Evolutionary conservation across 2,113 vertebrate species (phyloP).

Genomic region (Grallaria varia): DNA sequence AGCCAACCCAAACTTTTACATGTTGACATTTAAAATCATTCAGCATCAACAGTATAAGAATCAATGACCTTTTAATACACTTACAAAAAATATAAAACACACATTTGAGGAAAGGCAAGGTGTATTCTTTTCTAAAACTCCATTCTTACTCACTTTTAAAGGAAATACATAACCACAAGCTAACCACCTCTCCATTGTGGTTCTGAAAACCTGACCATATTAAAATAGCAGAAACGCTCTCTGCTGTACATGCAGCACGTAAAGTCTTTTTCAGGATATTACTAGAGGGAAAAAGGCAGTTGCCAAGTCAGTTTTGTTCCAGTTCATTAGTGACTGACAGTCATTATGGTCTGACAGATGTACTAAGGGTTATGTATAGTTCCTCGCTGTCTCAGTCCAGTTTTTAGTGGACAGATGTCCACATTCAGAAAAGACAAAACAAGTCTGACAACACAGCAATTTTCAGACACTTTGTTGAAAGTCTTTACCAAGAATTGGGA

Average conservation of each 20-base stretch:
- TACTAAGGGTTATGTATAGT: not conserved
- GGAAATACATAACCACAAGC: not conserved
- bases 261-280: not conserved
- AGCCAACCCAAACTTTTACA: too few relatives aligned
- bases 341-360: not conserved
- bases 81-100: not conserved
- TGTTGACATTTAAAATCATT: not conserved
- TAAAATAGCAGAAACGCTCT: not conserved
- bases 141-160: not conserved
- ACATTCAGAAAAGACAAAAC: not conserved
- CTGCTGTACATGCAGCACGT: not conserved
- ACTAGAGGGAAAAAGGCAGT: not conserved
- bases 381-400: not conserved
- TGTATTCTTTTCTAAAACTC: not conserved
- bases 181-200: not conserved
- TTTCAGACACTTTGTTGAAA: not conserved
- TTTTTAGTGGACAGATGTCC: not conserved
- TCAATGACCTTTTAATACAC: not conserved
- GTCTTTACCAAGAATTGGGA: not conserved
- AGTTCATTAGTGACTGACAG: not conserved
- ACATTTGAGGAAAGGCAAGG: not conserved
- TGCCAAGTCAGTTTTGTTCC: slow-evolving; percentile 15
- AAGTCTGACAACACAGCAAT: not conserved
- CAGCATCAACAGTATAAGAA: not conserved
- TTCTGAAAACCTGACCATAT: not conserved